Conservation (phyloP, 2,888 invertebrate genomes). For the Agrochola lota region DNA sequence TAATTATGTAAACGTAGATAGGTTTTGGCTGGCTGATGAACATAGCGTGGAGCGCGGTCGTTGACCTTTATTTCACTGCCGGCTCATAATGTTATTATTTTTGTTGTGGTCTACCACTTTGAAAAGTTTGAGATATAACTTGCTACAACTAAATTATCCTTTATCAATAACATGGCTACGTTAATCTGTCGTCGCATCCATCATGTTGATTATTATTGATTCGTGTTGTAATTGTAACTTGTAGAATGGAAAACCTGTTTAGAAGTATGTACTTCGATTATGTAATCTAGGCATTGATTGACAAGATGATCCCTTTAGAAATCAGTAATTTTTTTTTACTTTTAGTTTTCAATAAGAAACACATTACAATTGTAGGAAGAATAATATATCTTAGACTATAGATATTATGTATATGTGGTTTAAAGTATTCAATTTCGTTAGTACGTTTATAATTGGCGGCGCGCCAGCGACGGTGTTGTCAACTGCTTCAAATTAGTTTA, state of each 20-base stretch:
- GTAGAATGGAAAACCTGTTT: constrained; percentile 8
- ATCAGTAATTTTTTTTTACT: background rate
- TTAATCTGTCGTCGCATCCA: background rate
- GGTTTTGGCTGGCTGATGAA: background rate
- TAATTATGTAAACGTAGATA: constrained; percentile 27
- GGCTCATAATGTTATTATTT: constrained; percentile 27
- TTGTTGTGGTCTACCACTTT: constrained; percentile 8
- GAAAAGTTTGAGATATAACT: background rate
- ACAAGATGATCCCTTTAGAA: background rate
- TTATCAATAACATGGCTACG: background rate
- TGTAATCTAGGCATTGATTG: background rate
- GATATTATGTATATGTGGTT: constrained; percentile 30
- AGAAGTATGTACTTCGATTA: background rate
- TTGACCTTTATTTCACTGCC: constrained; percentile 46
- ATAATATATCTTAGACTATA: constrained; percentile 1
- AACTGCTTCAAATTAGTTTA: constrained; percentile 80
- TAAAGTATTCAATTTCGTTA: constrained; percentile 69
- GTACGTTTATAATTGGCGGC: constrained; percentile 79
- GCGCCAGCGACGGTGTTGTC: constrained; percentile 77
- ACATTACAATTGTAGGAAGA: constrained; percentile 3
- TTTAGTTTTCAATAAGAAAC: background rate
- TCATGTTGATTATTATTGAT: constrained; percentile 7
- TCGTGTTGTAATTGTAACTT: background rate
- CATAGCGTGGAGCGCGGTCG: constrained; percentile 26
- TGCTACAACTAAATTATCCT: background rate